phyloP scores from a whole-genome alignment of 2,888 invertebrate species.

The Eristalinus aeneus region DNA sequence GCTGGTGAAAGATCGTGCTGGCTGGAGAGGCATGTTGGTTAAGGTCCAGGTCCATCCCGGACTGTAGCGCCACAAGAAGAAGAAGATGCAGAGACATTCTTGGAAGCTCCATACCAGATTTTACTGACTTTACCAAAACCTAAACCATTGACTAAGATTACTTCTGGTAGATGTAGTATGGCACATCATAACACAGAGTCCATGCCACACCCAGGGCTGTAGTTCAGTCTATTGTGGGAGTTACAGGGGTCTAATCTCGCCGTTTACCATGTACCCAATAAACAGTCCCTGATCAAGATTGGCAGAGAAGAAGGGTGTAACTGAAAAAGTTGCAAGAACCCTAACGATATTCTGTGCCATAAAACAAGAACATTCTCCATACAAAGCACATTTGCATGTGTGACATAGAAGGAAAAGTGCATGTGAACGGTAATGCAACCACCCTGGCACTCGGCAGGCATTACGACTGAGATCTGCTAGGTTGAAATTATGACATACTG shows the following conservation, averaged over 20 bases:
- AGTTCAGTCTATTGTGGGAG: not conserved
- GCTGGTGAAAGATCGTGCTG: no score
- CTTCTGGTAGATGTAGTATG: no score
- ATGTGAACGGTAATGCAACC: not conserved
- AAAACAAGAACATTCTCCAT: not conserved
- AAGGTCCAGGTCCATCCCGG: no score
- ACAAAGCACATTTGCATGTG: not conserved
- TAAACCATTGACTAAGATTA: no score
- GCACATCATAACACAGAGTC: no score
- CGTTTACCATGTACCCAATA: not conserved
- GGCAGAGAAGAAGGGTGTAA: not conserved
- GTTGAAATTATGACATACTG: not conserved
- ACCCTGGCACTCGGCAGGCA: not conserved
- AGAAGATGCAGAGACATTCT: no score
- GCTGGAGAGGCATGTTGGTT: no score
- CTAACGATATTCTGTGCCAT: not conserved
- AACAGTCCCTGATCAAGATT: not conserved
- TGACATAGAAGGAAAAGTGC: not conserved
- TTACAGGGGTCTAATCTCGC: not conserved
- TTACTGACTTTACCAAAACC: no score
- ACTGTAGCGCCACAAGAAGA: no score
- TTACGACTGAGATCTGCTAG: not conserved
- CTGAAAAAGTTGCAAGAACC: not conserved
- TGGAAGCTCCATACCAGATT: no score
- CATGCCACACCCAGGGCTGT: not conserved